These are phyloP conservation scores for Catalaphyllia jardinei DNA, from an alignment of 64 coral and sea anemone species.

Conservation along the genomic window DNA sequence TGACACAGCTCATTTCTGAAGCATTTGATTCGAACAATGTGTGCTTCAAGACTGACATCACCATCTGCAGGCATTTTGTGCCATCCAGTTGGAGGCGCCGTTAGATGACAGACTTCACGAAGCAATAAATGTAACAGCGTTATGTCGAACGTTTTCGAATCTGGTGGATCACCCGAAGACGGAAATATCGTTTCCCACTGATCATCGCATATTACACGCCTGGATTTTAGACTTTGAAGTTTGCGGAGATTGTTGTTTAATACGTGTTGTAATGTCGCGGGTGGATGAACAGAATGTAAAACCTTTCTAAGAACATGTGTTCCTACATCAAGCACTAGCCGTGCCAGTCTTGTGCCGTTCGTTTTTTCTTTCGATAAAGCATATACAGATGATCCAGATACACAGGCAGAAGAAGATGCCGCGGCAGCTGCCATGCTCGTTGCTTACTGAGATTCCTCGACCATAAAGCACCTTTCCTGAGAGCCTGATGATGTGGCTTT, in stretches of 20 bases:
- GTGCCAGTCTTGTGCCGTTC: constrained; percentile 31
- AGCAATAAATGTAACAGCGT: constrained; percentile 63
- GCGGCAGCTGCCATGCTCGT: not conserved
- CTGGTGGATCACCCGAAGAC: constrained; percentile 11
- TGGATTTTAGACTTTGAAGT: not conserved
- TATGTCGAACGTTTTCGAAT: constrained; percentile 51
- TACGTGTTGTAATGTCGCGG: not conserved
- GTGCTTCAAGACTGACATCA: constrained; percentile 38
- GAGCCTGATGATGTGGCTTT: no score
- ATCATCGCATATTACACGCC: not conserved
- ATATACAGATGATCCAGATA: not conserved
- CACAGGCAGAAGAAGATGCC: not conserved
- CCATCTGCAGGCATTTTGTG: constrained; percentile 35
- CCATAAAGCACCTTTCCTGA: no score
- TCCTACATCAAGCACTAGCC: constrained; percentile 52
- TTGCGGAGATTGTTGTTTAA: not conserved
- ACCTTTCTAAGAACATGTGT: constrained; percentile 25
- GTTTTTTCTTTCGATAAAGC: constrained; percentile 8
- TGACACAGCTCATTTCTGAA: constrained; percentile 56
- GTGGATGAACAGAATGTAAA: not conserved
- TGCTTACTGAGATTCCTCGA: no score
- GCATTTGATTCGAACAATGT: constrained; percentile 50
- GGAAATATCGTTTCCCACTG: constrained; percentile 68
- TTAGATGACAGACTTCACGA: constrained; percentile 25
- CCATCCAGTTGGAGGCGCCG: constrained; percentile 44